A percentile compares a stretch with the other conserved stretches of the same genome.
phyloP scores from a whole-genome alignment of 2,797 vertebrate genomes.

The Schizopygopsis pylzovi region DNA sequence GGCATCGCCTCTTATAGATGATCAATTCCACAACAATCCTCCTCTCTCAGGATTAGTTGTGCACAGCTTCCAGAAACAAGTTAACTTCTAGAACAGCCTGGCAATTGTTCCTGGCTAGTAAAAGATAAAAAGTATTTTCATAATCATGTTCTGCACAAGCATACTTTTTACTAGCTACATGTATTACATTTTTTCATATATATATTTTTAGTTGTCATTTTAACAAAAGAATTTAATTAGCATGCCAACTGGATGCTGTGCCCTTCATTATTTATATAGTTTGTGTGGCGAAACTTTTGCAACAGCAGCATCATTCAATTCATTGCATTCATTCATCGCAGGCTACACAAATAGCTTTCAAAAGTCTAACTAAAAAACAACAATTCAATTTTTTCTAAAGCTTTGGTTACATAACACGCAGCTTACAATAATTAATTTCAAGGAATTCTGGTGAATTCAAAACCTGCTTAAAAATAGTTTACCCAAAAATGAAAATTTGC shows the following conservation, averaged over 20 bases:
- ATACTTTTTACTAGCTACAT: background rate
- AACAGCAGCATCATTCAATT: background rate
- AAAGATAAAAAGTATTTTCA: background rate
- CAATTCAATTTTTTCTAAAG: too few species aligned
- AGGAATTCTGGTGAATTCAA: background rate
- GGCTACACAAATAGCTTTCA: too few species aligned
- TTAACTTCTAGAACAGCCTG: background rate
- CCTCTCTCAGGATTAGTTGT: background rate
- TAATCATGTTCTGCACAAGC: background rate
- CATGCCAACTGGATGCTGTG: background rate
- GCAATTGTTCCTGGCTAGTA: background rate
- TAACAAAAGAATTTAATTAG: background rate
- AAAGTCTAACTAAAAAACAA: too few species aligned
- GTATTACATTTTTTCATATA: background rate
- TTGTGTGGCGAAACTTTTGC: background rate
- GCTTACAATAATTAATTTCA: background rate
- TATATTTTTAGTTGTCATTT: background rate
- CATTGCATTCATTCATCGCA: background rate
- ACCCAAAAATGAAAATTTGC: too few species aligned
- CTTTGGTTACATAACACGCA: background rate
- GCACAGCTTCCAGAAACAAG: background rate
- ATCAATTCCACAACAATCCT: constrained; percentile 16
- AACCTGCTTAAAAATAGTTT: background rate
- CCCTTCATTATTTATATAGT: background rate
- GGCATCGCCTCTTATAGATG: constrained; percentile 20